phyloP scores from a whole-genome alignment of 2,797 vertebrate species.

The Bucorvus abyssinicus region DNA sequence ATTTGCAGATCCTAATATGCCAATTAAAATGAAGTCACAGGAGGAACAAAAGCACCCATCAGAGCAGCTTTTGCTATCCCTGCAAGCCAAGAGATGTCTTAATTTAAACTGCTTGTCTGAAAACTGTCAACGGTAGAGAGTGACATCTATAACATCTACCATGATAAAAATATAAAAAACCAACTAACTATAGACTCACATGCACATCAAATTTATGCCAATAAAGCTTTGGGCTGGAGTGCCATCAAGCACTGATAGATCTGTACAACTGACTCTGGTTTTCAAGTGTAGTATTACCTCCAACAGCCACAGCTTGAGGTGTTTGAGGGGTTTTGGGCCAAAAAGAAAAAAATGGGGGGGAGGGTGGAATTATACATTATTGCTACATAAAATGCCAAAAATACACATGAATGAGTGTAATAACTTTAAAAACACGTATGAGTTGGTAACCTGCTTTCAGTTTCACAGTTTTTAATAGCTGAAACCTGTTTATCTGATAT shows the following conservation, averaged over 20 bases:
- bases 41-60: neutral
- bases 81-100: neutral
- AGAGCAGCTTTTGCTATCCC: neutral
- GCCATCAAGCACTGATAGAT: neutral
- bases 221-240: neutral
- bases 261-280: neutral
- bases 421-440: neutral
- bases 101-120: neutral
- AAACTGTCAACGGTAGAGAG: neutral
- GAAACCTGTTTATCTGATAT: neutral
- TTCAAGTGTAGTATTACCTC: neutral
- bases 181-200: neutral
- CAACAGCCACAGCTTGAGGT: neutral
- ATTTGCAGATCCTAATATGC: neutral
- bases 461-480: neutral
- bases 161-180: accelerated
- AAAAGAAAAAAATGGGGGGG: accelerated
- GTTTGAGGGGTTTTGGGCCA: neutral
- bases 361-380: neutral
- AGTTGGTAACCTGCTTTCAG: neutral
- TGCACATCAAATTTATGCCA: neutral
- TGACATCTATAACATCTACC: neutral
- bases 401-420: neutral
- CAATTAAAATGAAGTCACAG: neutral
- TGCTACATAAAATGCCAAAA: neutral